Evolutionary conservation across 2,888 invertebrate species (phyloP).

Genomic region (Synergus japonicus): DNA sequence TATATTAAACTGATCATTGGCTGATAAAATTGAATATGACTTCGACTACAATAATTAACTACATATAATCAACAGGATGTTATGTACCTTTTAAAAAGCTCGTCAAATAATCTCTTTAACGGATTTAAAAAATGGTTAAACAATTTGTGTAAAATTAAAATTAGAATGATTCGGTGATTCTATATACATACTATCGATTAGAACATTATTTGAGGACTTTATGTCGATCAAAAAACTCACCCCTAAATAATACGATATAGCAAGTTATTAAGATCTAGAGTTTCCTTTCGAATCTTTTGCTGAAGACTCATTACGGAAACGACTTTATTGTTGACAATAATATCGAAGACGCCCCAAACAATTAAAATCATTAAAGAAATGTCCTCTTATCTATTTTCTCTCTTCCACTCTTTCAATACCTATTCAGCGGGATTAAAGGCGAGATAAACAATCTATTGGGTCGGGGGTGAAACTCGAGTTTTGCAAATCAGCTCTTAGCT

Average conservation of each 20-base stretch:
- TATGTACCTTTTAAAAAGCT: neutral
- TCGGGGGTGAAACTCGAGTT: constrained; percentile 37
- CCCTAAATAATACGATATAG: neutral
- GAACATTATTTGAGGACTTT: too few species aligned
- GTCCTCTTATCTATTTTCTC: constrained; percentile 40
- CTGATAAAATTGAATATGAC: neutral
- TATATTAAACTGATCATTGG: neutral
- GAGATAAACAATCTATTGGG: constrained; percentile 53
- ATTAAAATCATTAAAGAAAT: neutral
- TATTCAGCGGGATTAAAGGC: constrained; percentile 53
- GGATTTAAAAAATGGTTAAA: too few species aligned
- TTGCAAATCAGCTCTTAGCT: constrained; percentile 57
- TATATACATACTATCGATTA: too few species aligned
- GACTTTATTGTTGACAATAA: neutral
- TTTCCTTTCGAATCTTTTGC: neutral
- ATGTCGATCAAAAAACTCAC: neutral
- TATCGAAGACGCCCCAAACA: neutral
- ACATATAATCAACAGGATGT: neutral
- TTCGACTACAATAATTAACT: neutral
- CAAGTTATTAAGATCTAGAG: neutral
- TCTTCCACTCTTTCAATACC: constrained; percentile 47
- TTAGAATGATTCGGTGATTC: too few species aligned
- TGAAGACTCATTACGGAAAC: neutral
- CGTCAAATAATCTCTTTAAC: too few species aligned
- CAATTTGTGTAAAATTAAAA: too few species aligned